A percentile compares a stretch with the other conserved stretches of the same genome.
phyloP scores from a whole-genome alignment of 2,113 vertebrate species.

The Tragulus kanchil region DNA sequence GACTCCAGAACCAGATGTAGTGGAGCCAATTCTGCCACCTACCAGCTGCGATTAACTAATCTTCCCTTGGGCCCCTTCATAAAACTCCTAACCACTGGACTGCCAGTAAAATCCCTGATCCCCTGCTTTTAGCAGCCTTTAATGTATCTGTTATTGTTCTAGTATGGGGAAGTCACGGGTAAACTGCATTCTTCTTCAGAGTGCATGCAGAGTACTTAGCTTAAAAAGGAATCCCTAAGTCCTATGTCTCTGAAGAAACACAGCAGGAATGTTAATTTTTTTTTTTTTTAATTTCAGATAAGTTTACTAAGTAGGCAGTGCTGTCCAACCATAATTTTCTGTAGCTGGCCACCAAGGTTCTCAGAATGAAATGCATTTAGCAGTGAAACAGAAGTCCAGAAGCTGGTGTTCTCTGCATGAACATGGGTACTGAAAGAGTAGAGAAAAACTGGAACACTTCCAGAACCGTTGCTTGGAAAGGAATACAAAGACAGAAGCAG shows the following conservation, averaged over 20 bases:
- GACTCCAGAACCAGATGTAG: background rate
- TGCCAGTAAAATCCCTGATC: background rate
- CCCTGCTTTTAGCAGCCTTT: background rate
- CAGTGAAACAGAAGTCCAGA: background rate
- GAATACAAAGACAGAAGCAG: background rate
- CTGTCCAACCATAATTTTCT: background rate
- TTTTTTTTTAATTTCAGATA: background rate
- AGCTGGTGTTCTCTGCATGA: background rate
- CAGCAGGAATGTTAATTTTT: background rate
- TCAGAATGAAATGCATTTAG: conserved; percentile 21
- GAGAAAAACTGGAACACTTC: background rate
- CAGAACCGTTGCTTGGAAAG: background rate
- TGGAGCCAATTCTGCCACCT: background rate
- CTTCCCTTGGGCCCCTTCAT: no score
- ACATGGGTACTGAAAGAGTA: background rate
- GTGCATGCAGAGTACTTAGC: background rate
- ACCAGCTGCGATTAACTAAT: background rate
- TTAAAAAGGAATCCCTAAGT: conserved; percentile 29
- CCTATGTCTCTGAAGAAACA: background rate
- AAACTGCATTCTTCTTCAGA: background rate
- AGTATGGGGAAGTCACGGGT: background rate
- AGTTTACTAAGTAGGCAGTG: conserved; percentile 15
- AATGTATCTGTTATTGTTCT: background rate
- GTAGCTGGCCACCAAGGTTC: background rate
- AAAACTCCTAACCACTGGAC: background rate